Base-by-base conservation (phyloP, 1,140 invertebrate species). In the Leptinotarsa defecta region DNA sequence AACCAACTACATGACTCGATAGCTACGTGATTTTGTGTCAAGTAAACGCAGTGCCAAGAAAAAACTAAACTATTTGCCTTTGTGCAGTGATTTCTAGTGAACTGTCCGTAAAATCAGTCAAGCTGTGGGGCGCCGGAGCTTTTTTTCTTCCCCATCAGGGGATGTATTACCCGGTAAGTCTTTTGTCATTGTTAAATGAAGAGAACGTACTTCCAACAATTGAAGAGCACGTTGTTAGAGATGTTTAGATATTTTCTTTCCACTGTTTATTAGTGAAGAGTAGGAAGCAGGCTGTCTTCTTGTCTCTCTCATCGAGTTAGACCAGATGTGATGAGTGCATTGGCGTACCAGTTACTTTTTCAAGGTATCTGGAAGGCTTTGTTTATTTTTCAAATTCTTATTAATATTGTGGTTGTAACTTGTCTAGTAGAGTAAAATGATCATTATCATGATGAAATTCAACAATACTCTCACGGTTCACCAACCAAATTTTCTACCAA, bases 91-190 rank as follows among this genome's bases (percentile, higher is more conserved):
- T 78, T 80, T 79, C 78, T 80, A 81, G 81, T 76, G 73, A 79
- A 77, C 74, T 76, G 81, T 83, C 81, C 76, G 61, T 89, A 90
- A 92, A 91, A 92, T 91, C 93, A 91, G 91, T 92, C 94, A 95
- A 95, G 91, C 94, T 95, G 94, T 95, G 94, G 94, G 93, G 94
- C 89, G 93, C 94, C 89, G 94, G 94, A 89, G 93, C 93, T 88
- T 95, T 94, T 90, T 94, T 95, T 89, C 92, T 95, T 91, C 93
- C 94, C 91, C 92, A 93, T 87, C 94, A 95, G 91, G 94, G 94
- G 91, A 94, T 95, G 91, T 95, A 95, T 89, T 95, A 95, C 90
- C 94, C 93, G 91, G 94, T 95, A 90, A 95, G 93, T 93, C 15
- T 13, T 62, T 48, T 62, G 11, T 24, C 61, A 52, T 75, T 48